A percentile compares a stretch with the other conserved stretches of the same genome.
Evolutionary conservation across 2,113 vertebrate species (phyloP).

Genomic region (Strix uralensis): DNA sequence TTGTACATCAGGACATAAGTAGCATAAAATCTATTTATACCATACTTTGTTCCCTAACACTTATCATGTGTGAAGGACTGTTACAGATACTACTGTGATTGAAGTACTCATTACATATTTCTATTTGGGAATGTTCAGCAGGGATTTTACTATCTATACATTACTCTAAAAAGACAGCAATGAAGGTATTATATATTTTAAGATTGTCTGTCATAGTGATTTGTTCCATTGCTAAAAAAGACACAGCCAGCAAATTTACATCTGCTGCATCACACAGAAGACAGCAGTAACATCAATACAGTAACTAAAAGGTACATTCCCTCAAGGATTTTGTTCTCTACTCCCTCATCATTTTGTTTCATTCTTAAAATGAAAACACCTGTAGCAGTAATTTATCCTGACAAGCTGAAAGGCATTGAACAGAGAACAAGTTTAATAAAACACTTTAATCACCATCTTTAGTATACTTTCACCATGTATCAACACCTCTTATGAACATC

Average conservation of each 20-base stretch:
- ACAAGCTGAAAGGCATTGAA: conserved; percentile 17
- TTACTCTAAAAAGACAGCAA: neutral
- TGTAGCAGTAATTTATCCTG: conserved; percentile 16
- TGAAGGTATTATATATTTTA: neutral
- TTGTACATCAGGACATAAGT: neutral
- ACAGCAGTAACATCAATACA: neutral
- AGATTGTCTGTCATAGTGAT: neutral
- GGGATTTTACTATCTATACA: neutral
- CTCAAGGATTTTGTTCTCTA: neutral
- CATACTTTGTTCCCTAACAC: neutral
- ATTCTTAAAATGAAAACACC: conserved; percentile 31
- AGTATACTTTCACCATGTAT: neutral
- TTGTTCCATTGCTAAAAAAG: neutral
- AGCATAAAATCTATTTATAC: neutral
- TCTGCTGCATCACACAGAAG: neutral
- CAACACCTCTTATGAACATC: neutral
- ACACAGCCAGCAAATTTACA: neutral
- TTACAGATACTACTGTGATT: neutral
- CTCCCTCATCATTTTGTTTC: conserved; percentile 1
- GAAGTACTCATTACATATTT: neutral
- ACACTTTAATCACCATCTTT: conserved; percentile 20
- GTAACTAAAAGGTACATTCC: neutral
- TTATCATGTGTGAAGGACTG: neutral
- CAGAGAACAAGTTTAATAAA: conserved; percentile 41
- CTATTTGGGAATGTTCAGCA: neutral